phyloP scores from a whole-genome alignment of 2,797 vertebrate genomes.

The Salarias fasciatus region DNA sequence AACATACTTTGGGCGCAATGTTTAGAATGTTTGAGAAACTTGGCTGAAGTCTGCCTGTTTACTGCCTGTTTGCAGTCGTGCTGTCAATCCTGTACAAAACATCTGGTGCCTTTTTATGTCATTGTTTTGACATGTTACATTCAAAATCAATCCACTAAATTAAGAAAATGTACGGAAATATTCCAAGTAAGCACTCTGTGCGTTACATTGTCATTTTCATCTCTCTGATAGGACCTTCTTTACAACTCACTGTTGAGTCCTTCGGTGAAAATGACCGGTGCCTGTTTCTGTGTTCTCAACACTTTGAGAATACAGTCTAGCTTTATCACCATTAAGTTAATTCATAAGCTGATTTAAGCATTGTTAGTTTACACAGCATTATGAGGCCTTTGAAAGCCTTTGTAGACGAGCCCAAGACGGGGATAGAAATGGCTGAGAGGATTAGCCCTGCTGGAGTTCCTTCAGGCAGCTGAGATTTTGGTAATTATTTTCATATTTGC shows the following conservation, averaged over 20 bases:
- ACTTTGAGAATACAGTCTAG: slow-evolving; percentile 1
- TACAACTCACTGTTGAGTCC: neutral
- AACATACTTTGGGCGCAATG: too few relatives aligned
- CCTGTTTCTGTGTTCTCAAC: slow-evolving; percentile 1
- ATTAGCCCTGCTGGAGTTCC: slow-evolving; percentile 54
- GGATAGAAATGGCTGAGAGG: slow-evolving; percentile 58
- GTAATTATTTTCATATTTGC: slow-evolving; percentile 74
- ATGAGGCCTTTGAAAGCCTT: slow-evolving; percentile 34
- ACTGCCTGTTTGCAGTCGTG: too few relatives aligned
- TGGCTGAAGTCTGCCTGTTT: too few relatives aligned
- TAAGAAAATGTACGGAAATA: too few relatives aligned
- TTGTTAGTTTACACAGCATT: slow-evolving; percentile 40
- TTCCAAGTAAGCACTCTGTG: too few relatives aligned
- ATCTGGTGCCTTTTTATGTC: too few relatives aligned
- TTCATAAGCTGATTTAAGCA: slow-evolving; percentile 32
- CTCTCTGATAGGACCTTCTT: neutral
- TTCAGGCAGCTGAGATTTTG: slow-evolving; percentile 58
- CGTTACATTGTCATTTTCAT: too few relatives aligned
- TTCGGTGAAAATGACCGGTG: neutral
- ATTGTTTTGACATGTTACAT: too few relatives aligned
- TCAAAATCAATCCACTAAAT: too few relatives aligned
- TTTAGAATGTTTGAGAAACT: too few relatives aligned
- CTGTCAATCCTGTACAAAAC: too few relatives aligned
- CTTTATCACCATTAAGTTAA: slow-evolving; percentile 23
- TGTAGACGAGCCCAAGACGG: slow-evolving; percentile 34